phyloP scores from a whole-genome alignment of 2,797 vertebrate genomes.

The Oreochromis mossambicus region DNA sequence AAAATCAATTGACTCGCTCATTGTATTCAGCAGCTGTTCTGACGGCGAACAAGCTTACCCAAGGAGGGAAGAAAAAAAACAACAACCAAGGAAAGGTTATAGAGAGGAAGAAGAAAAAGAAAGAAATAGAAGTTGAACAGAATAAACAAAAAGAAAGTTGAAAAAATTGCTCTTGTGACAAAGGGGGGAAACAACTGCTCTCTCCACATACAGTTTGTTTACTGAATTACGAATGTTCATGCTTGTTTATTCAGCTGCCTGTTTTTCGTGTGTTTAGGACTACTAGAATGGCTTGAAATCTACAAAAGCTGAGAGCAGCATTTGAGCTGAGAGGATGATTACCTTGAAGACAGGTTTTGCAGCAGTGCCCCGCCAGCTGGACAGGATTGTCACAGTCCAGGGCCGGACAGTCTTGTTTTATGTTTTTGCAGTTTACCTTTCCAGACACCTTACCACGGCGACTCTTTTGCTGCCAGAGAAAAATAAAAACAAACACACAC shows the following conservation, averaged over 20 bases:
- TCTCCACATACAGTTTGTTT: background rate
- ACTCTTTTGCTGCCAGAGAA: slow-evolving; percentile 79
- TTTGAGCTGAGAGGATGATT: background rate
- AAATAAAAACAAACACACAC: background rate
- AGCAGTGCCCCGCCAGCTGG: slow-evolving; percentile 89
- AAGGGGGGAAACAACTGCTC: background rate
- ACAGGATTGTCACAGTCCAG: slow-evolving; percentile 79
- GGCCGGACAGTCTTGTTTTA: slow-evolving; percentile 89
- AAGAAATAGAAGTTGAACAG: background rate
- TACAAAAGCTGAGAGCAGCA: background rate
- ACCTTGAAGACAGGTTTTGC: slow-evolving; percentile 84
- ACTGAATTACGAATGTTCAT: background rate
- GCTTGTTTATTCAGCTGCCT: background rate
- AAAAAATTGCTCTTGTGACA: background rate
- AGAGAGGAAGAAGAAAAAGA: background rate
- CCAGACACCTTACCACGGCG: slow-evolving; percentile 84
- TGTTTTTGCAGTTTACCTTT: slow-evolving; percentile 93
- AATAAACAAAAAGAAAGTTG: background rate
- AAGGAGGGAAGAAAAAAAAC: background rate
- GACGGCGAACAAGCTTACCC: background rate
- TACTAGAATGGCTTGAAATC: background rate
- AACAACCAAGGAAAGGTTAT: background rate
- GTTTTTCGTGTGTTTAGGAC: background rate
- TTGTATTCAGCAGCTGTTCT: slow-evolving; percentile 13
- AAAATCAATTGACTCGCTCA: slow-evolving; percentile 28